Evolutionary conservation across 1,140 invertebrate genomes (phyloP), one percentile per base, ranked within the genome.

Genomic region (Dufourea novaeangliae): DNA sequence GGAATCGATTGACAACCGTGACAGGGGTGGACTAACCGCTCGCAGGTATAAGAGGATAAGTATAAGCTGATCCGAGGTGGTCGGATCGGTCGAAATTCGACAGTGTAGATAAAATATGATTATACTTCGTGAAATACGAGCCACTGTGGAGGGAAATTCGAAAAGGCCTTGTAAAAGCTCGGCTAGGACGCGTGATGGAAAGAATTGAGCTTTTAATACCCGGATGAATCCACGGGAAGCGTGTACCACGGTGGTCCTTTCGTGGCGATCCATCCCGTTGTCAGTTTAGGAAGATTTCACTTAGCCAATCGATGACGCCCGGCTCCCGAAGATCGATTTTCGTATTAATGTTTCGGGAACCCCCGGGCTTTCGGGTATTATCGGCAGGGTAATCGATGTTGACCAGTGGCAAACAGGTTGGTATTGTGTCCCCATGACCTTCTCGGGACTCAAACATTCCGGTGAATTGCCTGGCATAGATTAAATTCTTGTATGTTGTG

Each of bases 321-420:
- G 27, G 54, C 39, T 59, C 66, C 54, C 41, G 34, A 67, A 61
- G 70, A 73, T 62, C 75, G 76, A 79, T 84, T 64, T 20, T 25
- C n/a, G n/a, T 20, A 34, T 27, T 46, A 63, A 59, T 22, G 37
- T 32, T 52, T 34, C 11, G 27, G 20, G 44, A 34, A 25, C 52
- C 66, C n/a, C 68, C 29, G 27, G 52, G 52, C 64, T 59, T 79
- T 75, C 41, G 41, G 66, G 69, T 56, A 66, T 32, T 50, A 73
- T 54, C 68, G 59, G 54, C 66, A 63, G 52, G 64, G 50, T 73
- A 78, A 86, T 86, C 85, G 83, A 86, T 82, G 75, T 85, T 80
- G 84, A 85, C 72, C 76, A 37, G 64, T 59, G 34, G 73, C 72
- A 86, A 86, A 86, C 83, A 82, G 50, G 44, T 72, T 41, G 82